These are phyloP conservation scores for Taphrorychus bicolor DNA, from an alignment of 2,888 invertebrate species.

Conservation along the genomic window DNA sequence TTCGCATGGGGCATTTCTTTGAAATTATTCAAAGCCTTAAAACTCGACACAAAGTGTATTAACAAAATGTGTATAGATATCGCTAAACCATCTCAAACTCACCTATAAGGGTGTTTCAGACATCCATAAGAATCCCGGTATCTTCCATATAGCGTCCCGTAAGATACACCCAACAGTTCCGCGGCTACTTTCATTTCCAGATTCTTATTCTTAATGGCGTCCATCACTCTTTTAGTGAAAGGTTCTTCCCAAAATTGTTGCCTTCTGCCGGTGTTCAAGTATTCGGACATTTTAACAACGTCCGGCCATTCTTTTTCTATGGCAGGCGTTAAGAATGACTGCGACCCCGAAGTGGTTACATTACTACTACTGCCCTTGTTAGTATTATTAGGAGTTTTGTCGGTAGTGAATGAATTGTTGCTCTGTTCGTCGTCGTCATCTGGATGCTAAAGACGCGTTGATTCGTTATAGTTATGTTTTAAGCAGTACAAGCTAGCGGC, in stretches of 20 bases:
- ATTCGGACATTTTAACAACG: slow-evolving; percentile 87
- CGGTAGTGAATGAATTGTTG: slow-evolving; percentile 48
- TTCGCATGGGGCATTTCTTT: no score
- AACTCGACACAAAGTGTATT: no score
- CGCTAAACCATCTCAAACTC: slow-evolving; percentile 45
- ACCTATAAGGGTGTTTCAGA: slow-evolving; percentile 87
- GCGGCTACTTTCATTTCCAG: slow-evolving; percentile 94
- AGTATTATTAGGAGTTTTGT: slow-evolving; percentile 21
- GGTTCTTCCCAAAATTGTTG: slow-evolving; percentile 95
- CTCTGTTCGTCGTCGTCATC: slow-evolving; percentile 52
- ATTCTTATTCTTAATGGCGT: slow-evolving; percentile 88
- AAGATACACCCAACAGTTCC: slow-evolving; percentile 87
- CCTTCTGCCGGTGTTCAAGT: slow-evolving; percentile 81
- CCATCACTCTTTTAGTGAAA: slow-evolving; percentile 87
- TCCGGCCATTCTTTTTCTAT: slow-evolving; percentile 64
- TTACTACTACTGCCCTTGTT: slow-evolving; percentile 39
- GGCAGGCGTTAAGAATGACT: slow-evolving; percentile 55
- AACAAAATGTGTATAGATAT: no score
- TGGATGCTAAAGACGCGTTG: slow-evolving; percentile 13
- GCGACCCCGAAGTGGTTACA: slow-evolving; percentile 50
- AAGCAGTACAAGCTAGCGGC: not conserved
- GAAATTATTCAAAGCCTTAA: no score
- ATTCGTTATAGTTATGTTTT: no score
- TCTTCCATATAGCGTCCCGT: slow-evolving; percentile 88
- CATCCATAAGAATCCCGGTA: slow-evolving; percentile 90